These are phyloP conservation scores for Cynodonichthys magdalenae DNA, from an alignment of 2,797 vertebrate species.

Conservation along the genomic window DNA sequence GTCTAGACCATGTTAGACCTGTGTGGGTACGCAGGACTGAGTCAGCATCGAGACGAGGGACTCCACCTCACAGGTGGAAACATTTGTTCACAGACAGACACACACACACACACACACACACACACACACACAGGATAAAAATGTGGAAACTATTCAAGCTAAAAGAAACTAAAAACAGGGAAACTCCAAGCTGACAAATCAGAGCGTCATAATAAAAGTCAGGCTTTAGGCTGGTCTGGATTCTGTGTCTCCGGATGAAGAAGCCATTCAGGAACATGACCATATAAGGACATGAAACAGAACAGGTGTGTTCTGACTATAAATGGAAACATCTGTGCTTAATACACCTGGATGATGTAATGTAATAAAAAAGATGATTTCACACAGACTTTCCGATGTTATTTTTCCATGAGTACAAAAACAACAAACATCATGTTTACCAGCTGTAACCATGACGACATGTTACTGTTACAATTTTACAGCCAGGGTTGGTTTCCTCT, in stretches of 20 bases:
- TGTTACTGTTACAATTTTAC: too few species aligned
- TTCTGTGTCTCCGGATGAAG: slow-evolving; percentile 4
- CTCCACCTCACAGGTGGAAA: slow-evolving; percentile 52
- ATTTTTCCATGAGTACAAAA: too few species aligned
- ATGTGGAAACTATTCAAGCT: slow-evolving; percentile 42
- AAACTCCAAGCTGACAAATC: slow-evolving; percentile 27
- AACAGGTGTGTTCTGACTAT: not conserved
- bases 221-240: slow-evolving; percentile 13
- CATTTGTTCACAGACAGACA: slow-evolving; percentile 38
- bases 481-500: too few species aligned
- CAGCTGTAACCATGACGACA: too few species aligned
- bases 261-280: not conserved
- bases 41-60: slow-evolving; percentile 37
- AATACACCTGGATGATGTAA: too few species aligned
- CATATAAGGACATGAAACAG: not conserved
- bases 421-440: too few species aligned
- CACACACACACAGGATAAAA: slow-evolving; percentile 22
- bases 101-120: slow-evolving; percentile 34
- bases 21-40: slow-evolving; percentile 46
- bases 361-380: too few species aligned
- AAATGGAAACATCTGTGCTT: too few species aligned
- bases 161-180: slow-evolving; percentile 37
- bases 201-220: slow-evolving; percentile 25
- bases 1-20: slow-evolving; percentile 51
- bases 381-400: too few species aligned